Conservation (phyloP, 2,113 vertebrate species). For the Leptocoma aspasia region DNA sequence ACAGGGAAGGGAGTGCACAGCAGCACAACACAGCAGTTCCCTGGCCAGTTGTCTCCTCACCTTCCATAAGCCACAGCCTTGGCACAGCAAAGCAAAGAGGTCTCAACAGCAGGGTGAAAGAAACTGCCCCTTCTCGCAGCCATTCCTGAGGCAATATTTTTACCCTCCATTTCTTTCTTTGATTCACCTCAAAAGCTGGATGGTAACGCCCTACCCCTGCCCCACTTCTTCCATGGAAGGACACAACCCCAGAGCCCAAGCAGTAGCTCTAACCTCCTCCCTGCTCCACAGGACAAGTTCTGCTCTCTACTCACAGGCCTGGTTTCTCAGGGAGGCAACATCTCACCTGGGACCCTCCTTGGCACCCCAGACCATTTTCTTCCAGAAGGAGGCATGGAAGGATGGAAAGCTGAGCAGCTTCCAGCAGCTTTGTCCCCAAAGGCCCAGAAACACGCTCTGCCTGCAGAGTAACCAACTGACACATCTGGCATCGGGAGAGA, state of each 20-base stretch:
- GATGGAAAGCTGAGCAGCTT: background rate
- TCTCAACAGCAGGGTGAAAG: background rate
- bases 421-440: background rate
- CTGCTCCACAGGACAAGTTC: background rate
- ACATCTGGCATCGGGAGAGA: background rate
- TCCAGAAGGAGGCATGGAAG: background rate
- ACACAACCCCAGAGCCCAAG: background rate
- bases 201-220: accelerated
- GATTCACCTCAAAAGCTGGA: background rate
- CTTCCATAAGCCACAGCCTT: background rate
- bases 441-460: background rate
- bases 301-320: background rate
- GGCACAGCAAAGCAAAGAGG: background rate
- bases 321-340: background rate
- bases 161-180: background rate
- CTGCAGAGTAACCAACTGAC: accelerated
- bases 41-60: background rate
- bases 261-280: background rate
- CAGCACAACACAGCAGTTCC: background rate
- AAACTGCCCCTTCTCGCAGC: background rate
- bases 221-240: background rate
- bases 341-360: background rate
- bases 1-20: background rate
- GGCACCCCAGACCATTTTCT: background rate
- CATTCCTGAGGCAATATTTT: background rate